Percentiles rank a stretch among this genome's conserved stretches.
These are phyloP conservation scores for Amblyjoppa fuscipennis DNA, from an alignment of 2,888 invertebrate species.

Conservation along the genomic window DNA sequence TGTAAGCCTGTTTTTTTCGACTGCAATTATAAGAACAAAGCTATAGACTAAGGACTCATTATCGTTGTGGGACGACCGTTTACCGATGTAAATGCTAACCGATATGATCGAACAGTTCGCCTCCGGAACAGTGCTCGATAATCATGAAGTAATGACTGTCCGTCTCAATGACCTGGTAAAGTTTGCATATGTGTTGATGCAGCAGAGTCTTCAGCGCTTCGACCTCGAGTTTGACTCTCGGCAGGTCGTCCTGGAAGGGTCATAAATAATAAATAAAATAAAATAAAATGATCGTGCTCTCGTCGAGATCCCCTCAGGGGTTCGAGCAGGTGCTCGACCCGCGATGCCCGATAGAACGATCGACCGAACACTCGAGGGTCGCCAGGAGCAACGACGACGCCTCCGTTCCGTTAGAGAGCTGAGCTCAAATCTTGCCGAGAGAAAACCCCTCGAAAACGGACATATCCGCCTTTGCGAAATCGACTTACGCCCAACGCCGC, in stretches of 20 bases:
- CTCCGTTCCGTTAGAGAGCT: background rate
- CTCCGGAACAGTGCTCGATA: slow-evolving; percentile 94
- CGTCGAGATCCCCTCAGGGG: background rate
- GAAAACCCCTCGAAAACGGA: background rate
- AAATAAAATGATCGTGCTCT: background rate
- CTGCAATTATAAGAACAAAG: slow-evolving; percentile 80
- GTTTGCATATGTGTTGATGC: slow-evolving; percentile 91
- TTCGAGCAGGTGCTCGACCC: background rate
- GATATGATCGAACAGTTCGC: slow-evolving; percentile 94
- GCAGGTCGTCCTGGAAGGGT: slow-evolving; percentile 89
- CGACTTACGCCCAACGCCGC: slow-evolving; percentile 88
- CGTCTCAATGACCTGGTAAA: slow-evolving; percentile 93
- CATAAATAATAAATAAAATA: background rate
- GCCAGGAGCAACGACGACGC: background rate
- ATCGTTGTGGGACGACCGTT: slow-evolving; percentile 38
- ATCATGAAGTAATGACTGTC: slow-evolving; percentile 91
- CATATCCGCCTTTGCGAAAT: background rate
- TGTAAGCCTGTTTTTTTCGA: slow-evolving; percentile 90
- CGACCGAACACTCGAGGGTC: background rate
- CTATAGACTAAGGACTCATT: slow-evolving; percentile 1
- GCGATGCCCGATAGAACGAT: background rate
- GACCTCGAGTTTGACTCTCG: slow-evolving; percentile 90
- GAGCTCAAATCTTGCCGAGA: background rate
- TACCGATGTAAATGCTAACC: slow-evolving; percentile 77
- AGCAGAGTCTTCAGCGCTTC: slow-evolving; percentile 90